phyloP scores from a whole-genome alignment of 2,797 vertebrate genomes.

The Lepilemur ruficaudatus region DNA sequence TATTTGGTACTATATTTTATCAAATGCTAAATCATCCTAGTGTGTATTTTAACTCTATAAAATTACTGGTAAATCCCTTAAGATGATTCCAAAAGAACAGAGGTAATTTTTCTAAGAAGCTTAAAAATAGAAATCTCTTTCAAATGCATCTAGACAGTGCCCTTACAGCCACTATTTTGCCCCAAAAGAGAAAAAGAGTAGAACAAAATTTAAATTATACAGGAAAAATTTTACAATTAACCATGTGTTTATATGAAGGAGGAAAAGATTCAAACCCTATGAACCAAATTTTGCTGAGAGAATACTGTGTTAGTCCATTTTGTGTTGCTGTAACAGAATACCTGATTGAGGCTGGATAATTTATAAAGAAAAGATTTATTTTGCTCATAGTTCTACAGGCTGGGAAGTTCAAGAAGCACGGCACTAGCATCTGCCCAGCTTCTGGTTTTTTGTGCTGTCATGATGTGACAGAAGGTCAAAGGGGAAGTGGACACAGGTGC shows the following conservation, averaged over 20 bases:
- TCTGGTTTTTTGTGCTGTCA: background rate
- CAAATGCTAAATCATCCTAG: constrained; percentile 38
- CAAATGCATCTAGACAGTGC: background rate
- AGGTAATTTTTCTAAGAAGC: constrained; percentile 56
- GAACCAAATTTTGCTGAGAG: background rate
- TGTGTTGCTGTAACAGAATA: background rate
- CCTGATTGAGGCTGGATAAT: background rate
- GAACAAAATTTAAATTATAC: background rate
- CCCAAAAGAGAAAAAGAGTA: background rate
- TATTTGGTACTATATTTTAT: constrained; percentile 56
- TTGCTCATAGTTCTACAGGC: background rate
- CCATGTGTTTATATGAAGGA: background rate
- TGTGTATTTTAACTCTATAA: constrained; percentile 55
- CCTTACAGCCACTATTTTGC: background rate
- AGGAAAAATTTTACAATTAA: background rate
- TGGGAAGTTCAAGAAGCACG: background rate
- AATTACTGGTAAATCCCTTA: constrained; percentile 55
- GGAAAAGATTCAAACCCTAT: background rate
- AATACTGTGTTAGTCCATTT: background rate
- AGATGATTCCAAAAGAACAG: constrained; percentile 42
- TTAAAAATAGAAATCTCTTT: constrained; percentile 51
- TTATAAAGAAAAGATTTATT: background rate
- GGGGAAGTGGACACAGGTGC: background rate
- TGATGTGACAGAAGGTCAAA: background rate
- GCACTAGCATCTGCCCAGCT: background rate